Evolutionary conservation across 2,113 vertebrate genomes (phyloP).

Genomic region (Seriola quinqueradiata): DNA sequence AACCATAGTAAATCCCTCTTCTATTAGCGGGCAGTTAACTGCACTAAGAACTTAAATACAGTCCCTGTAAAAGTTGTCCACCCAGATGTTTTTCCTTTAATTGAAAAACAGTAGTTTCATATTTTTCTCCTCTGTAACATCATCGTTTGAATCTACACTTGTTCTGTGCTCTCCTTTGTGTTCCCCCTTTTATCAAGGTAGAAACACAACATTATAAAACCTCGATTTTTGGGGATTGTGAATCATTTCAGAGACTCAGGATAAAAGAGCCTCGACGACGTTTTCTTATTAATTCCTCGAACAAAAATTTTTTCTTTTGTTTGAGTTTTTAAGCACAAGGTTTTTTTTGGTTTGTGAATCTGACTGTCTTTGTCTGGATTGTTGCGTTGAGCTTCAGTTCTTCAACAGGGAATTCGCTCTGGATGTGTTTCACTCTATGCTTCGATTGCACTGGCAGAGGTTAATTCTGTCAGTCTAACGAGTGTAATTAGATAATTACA

Average conservation of each 20-base stretch:
- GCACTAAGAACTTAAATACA: neutral
- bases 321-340: neutral
- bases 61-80: neutral
- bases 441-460: slow-evolving; percentile 11
- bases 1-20: neutral
- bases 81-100: neutral
- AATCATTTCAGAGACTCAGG: neutral
- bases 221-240: neutral
- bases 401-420: neutral
- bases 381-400: neutral
- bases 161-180: too few relatives aligned
- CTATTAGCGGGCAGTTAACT: neutral
- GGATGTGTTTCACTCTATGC: neutral
- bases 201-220: neutral
- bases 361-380: neutral
- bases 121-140: neutral
- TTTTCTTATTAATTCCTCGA: neutral
- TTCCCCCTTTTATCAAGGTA: neutral
- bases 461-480: slow-evolving; percentile 3
- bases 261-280: neutral
- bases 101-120: neutral
- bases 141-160: neutral
- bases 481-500: slow-evolving; percentile 34
- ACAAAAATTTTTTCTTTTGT: neutral
- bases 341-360: neutral